Base-by-base conservation (phyloP, 2,888 invertebrate species). In the Drosophila buzzatii region DNA sequence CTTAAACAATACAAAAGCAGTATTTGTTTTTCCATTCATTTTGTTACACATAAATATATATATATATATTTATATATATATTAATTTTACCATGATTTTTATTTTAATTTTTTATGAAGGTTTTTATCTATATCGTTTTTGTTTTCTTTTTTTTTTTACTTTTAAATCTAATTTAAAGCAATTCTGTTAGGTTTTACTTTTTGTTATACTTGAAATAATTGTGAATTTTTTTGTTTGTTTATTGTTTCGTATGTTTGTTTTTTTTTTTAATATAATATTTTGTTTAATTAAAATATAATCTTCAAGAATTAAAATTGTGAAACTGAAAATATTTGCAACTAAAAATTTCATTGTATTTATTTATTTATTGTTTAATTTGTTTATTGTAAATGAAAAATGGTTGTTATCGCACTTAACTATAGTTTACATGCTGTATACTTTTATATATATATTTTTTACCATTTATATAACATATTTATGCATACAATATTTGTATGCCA, bases 1-100 rank as follows among this genome's bases (percentile, higher is more conserved):
- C 90, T 92, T 91, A 91, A 91, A 91, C 89, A 89, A 91, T 91
- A 91, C 89, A 91, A 91, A 91, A 91, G 91, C 92, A 91, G 91
- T 91, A 86, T 91, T 91, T 90, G 86, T 81, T 73, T 70, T 82
- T 53, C 79, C 70, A 62, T 87, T 87, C 67, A 66, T 85, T 69
- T 90, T 85, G 82, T 84, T 86, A 79, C 80, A 78, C 85, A 82
- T 70, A 86, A 58, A 79, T 77, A 79, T 77, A 79, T 58, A 51
- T 27, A 23, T 64, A 39, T 56, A 18, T 60, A 31, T 68, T 44
- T 67, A 44, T 72, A 67, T 68, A 58, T 62, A 62, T 70, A 73
- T 78, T 75, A 69, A 76, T 76, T 83, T 80, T 85, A 85, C 84
- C 86, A 89, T 90, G 82, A 79, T 70, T 80, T 82, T 53, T 35